These are phyloP conservation scores for Danio choprae DNA, from an alignment of 2,797 vertebrate species.

Conservation along the genomic window DNA sequence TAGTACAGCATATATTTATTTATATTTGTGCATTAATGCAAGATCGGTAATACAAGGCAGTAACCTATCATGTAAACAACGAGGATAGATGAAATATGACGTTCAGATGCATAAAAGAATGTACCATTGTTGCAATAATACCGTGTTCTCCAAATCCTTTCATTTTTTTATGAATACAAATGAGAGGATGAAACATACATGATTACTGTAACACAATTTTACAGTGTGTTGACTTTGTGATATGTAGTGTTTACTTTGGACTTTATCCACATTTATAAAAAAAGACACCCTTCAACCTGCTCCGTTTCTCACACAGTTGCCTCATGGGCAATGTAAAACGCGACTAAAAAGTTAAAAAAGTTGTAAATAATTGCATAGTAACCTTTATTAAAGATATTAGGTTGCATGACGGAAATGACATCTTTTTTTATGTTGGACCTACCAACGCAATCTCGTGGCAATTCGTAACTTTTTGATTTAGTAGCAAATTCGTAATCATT, in stretches of 20 bases:
- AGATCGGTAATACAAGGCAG: not conserved
- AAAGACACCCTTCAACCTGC: not conserved
- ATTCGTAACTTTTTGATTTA: too few species aligned
- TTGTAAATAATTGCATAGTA: slow-evolving; percentile 55
- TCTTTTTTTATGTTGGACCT: slow-evolving; percentile 18
- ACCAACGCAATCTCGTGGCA: not conserved
- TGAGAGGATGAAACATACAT: not conserved
- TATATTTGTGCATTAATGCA: slow-evolving; percentile 31
- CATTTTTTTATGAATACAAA: not conserved
- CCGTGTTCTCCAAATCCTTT: not conserved
- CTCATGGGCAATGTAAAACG: not conserved
- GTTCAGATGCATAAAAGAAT: slow-evolving; percentile 4
- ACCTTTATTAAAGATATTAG: slow-evolving; percentile 30
- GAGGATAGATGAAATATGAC: slow-evolving; percentile 1
- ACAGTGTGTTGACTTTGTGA: slow-evolving; percentile 3
- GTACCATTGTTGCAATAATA: not conserved
- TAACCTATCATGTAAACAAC: slow-evolving; percentile 2
- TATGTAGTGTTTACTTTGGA: slow-evolving; percentile 15
- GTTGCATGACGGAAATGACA: slow-evolving; percentile 37
- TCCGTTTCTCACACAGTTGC: slow-evolving; percentile 3
- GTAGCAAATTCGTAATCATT: too few species aligned
- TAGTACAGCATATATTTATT: slow-evolving; percentile 23
- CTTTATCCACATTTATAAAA: slow-evolving; percentile 15
- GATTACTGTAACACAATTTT: not conserved
- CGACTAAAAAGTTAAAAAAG: slow-evolving; percentile 31